Base-by-base conservation (phyloP, 1,140 invertebrate species). In the Drosophila bocqueti region DNA sequence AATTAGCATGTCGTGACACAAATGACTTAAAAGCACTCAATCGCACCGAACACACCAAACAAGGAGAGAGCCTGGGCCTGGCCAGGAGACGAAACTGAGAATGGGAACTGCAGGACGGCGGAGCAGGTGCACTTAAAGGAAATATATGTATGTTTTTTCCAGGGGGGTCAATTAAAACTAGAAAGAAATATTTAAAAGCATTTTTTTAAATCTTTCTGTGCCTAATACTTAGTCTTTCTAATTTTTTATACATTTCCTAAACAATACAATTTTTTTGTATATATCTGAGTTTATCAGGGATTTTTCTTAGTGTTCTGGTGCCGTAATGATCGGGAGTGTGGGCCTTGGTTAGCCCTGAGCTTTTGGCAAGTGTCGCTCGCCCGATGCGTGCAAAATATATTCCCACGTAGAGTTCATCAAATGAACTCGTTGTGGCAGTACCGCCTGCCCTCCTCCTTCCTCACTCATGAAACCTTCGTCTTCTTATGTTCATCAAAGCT, bases 11-110 rank as follows among this genome's bases (percentile, higher is more conserved):
- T 90, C 85, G 85, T 90, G 85, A 90, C 85, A 91, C 85, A 90
- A 90, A 90, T 90, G 85, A 90, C 85, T 90, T 91, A 90, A 90
- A 90, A 90, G 82, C 85, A 90, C 86, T 90, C 85, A 90, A 90
- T 90, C 85, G 85, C 86, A 85, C 79, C 71, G 73, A 89, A 54
- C 63, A 63, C 31, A 68, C 72, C 66, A 68, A 58, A 46, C 49
- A 54, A 73, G 43, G 50, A 63, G 66, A 58, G 76, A 54, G 64
- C 15, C 34, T 55, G 34, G 34, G 49, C 36, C 67, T 29, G 52
- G 69, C 54, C 54, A 59, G 69, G 36, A 67, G 61, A 46, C 13
- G 62, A 38, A 52, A n/a, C 21, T 64, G 24, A 16, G 34, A 31
- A 29, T 31, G 21, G 34, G 24, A 26, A 16, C 18, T 21, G 21